A percentile compares a stretch with the other conserved stretches of the same genome.
Conservation (phyloP, 2,888 invertebrate species). For the Eremobia ochroleuca region DNA sequence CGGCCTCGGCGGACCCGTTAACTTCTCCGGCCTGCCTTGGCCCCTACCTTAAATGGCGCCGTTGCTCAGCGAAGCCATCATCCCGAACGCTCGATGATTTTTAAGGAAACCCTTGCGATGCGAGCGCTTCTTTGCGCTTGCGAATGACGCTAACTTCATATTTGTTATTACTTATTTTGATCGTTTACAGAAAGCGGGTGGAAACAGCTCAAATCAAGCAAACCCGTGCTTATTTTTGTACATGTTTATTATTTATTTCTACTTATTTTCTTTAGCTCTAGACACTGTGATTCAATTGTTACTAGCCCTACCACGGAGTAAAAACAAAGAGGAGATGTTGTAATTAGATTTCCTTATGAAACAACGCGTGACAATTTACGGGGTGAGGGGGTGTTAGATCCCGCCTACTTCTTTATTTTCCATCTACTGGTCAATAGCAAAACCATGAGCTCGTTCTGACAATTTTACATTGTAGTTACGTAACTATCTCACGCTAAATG, state of each 20-base stretch:
- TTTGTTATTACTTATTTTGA: constrained; percentile 6
- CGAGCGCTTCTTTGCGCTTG: not conserved
- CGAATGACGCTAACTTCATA: not conserved
- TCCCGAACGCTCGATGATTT: not conserved
- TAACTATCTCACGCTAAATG: too few relatives aligned
- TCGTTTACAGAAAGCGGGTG: not conserved
- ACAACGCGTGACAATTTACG: too few relatives aligned
- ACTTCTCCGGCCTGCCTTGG: constrained; percentile 96
- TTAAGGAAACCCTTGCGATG: not conserved
- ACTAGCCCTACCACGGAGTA: not conserved
- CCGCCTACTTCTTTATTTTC: too few relatives aligned
- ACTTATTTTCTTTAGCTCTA: not conserved
- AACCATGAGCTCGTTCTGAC: too few relatives aligned
- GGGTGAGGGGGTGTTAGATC: too few relatives aligned
- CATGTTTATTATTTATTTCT: constrained; percentile 11
- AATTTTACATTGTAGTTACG: too few relatives aligned
- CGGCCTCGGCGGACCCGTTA: constrained; percentile 96
- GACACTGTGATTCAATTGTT: not conserved
- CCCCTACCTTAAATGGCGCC: constrained; percentile 92
- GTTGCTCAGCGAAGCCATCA: not conserved
- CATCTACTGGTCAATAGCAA: too few relatives aligned
- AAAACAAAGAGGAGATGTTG: too few relatives aligned
- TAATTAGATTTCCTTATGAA: too few relatives aligned
- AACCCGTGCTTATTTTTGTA: too few relatives aligned
- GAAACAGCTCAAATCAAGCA: not conserved